Evolutionary conservation across 1,140 invertebrate genomes (phyloP).

Genomic region (Mactra quadrangularis): DNA sequence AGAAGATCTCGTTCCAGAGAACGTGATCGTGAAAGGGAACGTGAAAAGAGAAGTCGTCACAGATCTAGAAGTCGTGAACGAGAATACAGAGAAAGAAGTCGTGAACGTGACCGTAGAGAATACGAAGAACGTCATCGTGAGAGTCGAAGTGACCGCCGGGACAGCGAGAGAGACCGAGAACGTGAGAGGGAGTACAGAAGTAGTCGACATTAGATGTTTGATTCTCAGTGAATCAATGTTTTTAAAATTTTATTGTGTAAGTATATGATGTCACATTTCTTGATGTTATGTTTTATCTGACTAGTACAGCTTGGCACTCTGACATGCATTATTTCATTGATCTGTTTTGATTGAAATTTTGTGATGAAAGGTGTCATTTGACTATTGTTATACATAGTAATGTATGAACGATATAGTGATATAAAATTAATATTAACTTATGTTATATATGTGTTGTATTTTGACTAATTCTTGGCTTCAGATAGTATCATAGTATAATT

Average conservation of each 20-base stretch:
- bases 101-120: slow-evolving; percentile 84
- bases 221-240: neutral
- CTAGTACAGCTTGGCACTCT: neutral
- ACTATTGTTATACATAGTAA: too few relatives aligned
- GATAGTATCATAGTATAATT: neutral
- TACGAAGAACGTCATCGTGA: slow-evolving; percentile 79
- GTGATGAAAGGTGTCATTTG: neutral
- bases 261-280: slow-evolving; percentile 8
- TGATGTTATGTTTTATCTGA: neutral
- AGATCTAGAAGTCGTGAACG: slow-evolving; percentile 82
- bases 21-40: slow-evolving; percentile 88
- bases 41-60: slow-evolving; percentile 84
- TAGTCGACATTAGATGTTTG: slow-evolving; percentile 62
- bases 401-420: too few relatives aligned
- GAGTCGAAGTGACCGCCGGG: slow-evolving; percentile 75
- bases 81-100: slow-evolving; percentile 87
- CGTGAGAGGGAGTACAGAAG: slow-evolving; percentile 73
- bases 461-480: neutral
- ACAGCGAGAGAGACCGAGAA: slow-evolving; percentile 77
- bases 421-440: neutral
- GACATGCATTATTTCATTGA: neutral
- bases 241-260: slow-evolving; percentile 50
- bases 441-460: neutral
- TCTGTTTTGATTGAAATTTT: slow-evolving; percentile 15
- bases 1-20: slow-evolving; percentile 88